phyloP scores from a whole-genome alignment of 2,797 vertebrate species.

The Euthynnus affinis region DNA sequence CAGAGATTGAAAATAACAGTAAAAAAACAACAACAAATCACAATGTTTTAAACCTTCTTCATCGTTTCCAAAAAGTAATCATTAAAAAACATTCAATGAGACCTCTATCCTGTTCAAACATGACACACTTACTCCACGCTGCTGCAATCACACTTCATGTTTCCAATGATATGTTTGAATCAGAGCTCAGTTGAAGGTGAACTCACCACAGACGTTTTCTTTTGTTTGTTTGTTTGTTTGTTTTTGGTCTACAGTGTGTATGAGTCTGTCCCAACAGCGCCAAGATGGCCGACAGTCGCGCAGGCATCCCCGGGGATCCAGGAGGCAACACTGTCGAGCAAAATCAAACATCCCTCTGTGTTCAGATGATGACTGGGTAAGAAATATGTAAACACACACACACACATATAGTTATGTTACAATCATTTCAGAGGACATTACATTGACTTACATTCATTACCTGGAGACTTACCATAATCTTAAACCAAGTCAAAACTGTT shows the following conservation, averaged over 20 bases:
- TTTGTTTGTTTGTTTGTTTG: no score
- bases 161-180: background rate
- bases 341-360: slow-evolving; percentile 63
- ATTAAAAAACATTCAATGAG: background rate
- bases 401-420: background rate
- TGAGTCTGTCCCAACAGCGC: slow-evolving; percentile 36
- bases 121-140: background rate
- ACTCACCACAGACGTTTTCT: background rate
- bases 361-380: slow-evolving; percentile 82
- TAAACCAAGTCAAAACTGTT: no score
- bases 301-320: background rate
- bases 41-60: no score
- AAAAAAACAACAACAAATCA: no score
- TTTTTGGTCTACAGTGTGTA: slow-evolving; percentile 62
- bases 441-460: no score
- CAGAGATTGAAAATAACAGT: no score
- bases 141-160: background rate
- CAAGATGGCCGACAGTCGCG: background rate
- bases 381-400: slow-evolving; percentile 9
- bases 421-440: no score
- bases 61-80: no score
- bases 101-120: background rate
- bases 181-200: background rate
- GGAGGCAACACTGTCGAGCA: slow-evolving; percentile 43
- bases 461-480: no score